phyloP scores from a whole-genome alignment of 2,113 vertebrate genomes.

The Otis tarda region DNA sequence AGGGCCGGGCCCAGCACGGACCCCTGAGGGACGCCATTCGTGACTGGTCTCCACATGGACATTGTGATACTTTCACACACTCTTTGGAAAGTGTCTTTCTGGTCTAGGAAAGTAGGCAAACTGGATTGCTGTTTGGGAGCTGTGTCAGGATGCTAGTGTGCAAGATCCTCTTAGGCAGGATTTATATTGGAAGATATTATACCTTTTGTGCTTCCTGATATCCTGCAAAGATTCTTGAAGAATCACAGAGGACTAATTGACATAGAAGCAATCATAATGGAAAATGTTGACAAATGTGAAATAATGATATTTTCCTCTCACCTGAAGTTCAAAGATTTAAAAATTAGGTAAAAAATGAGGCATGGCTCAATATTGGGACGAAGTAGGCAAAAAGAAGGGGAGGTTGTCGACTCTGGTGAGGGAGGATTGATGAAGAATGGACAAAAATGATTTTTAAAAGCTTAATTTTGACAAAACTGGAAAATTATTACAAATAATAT shows the following conservation, averaged over 20 bases:
- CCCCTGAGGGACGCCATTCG: no score
- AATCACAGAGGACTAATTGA: background rate
- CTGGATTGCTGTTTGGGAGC: background rate
- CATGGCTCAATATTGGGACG: background rate
- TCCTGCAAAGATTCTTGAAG: background rate
- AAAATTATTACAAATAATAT: background rate
- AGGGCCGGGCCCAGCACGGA: no score
- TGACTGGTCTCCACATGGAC: no score
- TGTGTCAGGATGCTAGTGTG: background rate
- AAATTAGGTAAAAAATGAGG: background rate
- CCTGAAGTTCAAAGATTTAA: background rate
- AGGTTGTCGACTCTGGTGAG: rapidly evolving
- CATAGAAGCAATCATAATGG: background rate
- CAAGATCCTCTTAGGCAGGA: background rate
- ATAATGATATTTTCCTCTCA: background rate
- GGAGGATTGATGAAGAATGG: background rate
- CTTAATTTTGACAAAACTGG: background rate
- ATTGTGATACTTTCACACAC: rapidly evolving
- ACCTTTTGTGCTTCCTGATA: background rate
- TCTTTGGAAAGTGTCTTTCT: background rate
- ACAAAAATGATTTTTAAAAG: background rate
- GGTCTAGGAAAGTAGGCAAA: background rate
- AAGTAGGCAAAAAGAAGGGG: rapidly evolving
- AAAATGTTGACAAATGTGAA: background rate
- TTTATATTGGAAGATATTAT: background rate